Evolutionary conservation across 1,140 invertebrate species (phyloP).

Genomic region (Zaprionus ornatus): DNA sequence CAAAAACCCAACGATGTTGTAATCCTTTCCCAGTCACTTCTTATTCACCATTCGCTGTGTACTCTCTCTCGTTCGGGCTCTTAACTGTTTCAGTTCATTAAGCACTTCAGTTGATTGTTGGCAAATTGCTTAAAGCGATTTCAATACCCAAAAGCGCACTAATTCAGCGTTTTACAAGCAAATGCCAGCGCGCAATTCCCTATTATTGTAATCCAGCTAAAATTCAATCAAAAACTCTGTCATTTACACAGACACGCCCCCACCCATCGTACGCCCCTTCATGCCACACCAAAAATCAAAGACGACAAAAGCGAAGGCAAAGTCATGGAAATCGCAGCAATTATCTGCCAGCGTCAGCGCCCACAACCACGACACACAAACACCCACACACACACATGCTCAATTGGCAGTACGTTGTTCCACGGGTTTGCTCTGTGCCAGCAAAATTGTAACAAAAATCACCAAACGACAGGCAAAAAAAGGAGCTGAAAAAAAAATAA

Average conservation of each 20-base stretch:
- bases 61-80: neutral
- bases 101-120: constrained; percentile 31
- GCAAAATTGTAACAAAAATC: constrained; percentile 56
- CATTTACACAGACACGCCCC: neutral
- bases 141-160: constrained; percentile 32
- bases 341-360: constrained; percentile 52
- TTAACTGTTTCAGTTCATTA: constrained; percentile 30
- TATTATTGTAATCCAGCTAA: constrained; percentile 68
- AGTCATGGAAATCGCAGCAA: constrained; percentile 73
- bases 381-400: constrained; percentile 3
- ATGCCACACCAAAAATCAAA: constrained; percentile 20
- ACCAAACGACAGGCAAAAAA: constrained; percentile 14
- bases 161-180: constrained; percentile 39
- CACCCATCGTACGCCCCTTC: neutral
- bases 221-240: constrained; percentile 67
- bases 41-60: neutral
- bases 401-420: constrained; percentile 23
- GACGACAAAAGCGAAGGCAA: constrained; percentile 46
- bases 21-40: constrained; percentile 13
- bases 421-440: constrained; percentile 1
- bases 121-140: constrained; percentile 32
- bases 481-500: constrained; percentile 56
- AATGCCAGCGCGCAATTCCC: constrained; percentile 34
- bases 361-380: constrained; percentile 10
- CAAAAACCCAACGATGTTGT: neutral